Base-by-base conservation (phyloP, 2,797 vertebrate species). In the Urocyon cinereoargenteus region DNA sequence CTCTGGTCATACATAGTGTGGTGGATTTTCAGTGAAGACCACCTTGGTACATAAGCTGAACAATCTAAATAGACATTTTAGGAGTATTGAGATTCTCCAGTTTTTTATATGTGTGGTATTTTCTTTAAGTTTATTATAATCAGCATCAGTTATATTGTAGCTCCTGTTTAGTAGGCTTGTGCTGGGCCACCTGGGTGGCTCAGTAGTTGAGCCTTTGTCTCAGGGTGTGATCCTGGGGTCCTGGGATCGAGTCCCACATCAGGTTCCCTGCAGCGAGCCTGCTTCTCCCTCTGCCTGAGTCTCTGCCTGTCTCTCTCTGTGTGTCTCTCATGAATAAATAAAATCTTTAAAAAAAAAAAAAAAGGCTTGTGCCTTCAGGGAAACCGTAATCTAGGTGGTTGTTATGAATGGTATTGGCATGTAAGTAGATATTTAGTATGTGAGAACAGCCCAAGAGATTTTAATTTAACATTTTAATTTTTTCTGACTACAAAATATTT, bases 401-500 rank as follows among this genome's bases (percentile, higher is more conserved):
- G 53, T n/a, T 78, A 91, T 93, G 34, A 90, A 57, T 73, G 64
- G 24, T 55, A 34, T 73, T 92, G 72, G 31, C 45, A 9, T 9
- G 0, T 61, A 24, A 62, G 22, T 49, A 28, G 72, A 49, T 61
- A 51, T 86, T 94, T 72, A 64, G 7, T 72, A 28, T 15, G 24
- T 9, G 11, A 79, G 59, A 57, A 59, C 36, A 79, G n/a, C 40
- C 15, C 22, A 40, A 21, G 12, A 78, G 34, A 64, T 83, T 86
- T 83, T 62, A 49, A 84, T 66, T 86, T 82, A 49, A 77, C n/a
- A 9, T 40, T 36, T 55, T 73, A 18, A 10, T 86, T 70, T 81
- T 84, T 70, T 55, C 24, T 87, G 9, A 59, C 51, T 82, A 45
- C 75, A 82, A 86, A 90, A n/a, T 83, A 79, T 88, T 87, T 81